Conservation (phyloP, 2,888 invertebrate species). For the Danaus chrysippus region DNA sequence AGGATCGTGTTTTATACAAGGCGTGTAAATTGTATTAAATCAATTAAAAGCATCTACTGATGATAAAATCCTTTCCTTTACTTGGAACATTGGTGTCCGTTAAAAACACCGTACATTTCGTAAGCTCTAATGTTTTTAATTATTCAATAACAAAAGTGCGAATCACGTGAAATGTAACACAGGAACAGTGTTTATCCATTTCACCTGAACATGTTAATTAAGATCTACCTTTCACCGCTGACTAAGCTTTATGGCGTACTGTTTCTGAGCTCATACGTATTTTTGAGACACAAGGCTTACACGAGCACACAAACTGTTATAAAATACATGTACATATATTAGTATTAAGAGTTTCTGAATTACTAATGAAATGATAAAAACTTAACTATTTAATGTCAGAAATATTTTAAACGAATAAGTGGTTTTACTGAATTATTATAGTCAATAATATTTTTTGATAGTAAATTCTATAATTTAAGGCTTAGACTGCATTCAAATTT, state of each 20-base stretch:
- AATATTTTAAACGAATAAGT: too few relatives aligned
- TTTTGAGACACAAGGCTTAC: neutral
- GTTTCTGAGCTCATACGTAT: slow-evolving; percentile 1
- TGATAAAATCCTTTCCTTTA: slow-evolving; percentile 11
- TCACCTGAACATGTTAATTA: slow-evolving; percentile 31
- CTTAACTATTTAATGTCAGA: too few relatives aligned
- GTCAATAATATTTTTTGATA: neutral
- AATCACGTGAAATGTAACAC: slow-evolving; percentile 34
- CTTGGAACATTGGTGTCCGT: slow-evolving; percentile 8
- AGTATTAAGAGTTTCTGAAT: too few relatives aligned
- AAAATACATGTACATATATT: neutral
- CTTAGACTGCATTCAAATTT: slow-evolving; percentile 4
- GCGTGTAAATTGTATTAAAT: too few relatives aligned
- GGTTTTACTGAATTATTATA: neutral
- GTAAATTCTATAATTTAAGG: slow-evolving; percentile 3
- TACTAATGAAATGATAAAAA: too few relatives aligned
- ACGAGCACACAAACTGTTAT: neutral
- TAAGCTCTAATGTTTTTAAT: slow-evolving; percentile 39
- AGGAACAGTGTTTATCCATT: slow-evolving; percentile 31
- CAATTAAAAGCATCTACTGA: too few relatives aligned
- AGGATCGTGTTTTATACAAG: too few relatives aligned
- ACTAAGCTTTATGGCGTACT: slow-evolving; percentile 16
- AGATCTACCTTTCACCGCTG: slow-evolving; percentile 20
- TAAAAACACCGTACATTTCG: slow-evolving; percentile 20
- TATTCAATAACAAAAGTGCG: slow-evolving; percentile 42